Conservation (phyloP, 2,113 vertebrate genomes). For the Siniperca chuatsi region DNA sequence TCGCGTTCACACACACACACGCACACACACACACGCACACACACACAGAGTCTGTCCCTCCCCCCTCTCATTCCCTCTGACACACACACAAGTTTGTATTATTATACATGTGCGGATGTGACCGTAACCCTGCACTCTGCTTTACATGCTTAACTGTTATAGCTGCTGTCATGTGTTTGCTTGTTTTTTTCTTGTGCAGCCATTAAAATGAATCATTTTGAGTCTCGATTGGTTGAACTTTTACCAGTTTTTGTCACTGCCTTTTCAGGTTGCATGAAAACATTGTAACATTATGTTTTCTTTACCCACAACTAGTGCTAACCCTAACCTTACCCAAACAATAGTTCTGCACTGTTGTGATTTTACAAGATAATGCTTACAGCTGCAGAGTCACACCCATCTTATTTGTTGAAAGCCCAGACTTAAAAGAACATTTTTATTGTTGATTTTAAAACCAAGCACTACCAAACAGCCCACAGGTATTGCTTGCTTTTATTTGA, state of each 20-base stretch:
- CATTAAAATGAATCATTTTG: neutral
- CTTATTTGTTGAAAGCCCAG: neutral
- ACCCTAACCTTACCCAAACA: neutral
- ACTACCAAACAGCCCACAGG: too few species aligned
- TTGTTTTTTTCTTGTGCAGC: neutral
- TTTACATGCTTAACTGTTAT: neutral
- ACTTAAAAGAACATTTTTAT: too few species aligned
- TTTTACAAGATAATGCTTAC: too few species aligned
- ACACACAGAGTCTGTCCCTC: neutral
- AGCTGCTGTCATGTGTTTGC: neutral
- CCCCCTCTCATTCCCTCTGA: neutral
- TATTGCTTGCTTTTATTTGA: too few species aligned
- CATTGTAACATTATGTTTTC: neutral
- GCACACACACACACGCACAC: neutral
- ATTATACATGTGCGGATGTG: neutral
- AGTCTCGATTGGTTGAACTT: neutral
- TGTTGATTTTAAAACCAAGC: too few species aligned
- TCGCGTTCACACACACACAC: conserved; percentile 25
- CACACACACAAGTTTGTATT: conserved; percentile 30
- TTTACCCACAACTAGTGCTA: neutral
- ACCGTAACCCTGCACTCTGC: neutral
- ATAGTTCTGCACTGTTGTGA: neutral
- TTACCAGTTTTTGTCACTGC: neutral
- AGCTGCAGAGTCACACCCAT: neutral
- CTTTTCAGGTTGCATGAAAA: too few species aligned